Conservation (phyloP, 1,140 invertebrate species). For the Bombus haemorrhoidalis region DNA sequence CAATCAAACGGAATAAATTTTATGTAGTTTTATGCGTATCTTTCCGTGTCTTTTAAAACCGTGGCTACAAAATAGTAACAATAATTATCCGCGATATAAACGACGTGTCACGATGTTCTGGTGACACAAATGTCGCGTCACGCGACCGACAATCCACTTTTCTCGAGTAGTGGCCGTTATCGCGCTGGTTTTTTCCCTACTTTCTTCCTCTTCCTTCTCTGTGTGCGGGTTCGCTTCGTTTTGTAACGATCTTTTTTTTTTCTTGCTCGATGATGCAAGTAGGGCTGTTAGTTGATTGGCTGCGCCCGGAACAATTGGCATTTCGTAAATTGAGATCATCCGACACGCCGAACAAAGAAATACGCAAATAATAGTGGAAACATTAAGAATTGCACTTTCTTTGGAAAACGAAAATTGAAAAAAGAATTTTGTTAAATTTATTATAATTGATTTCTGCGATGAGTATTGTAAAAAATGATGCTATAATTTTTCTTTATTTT, state of each 20-base stretch:
- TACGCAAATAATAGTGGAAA: neutral
- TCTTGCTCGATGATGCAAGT: neutral
- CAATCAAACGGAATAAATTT: neutral
- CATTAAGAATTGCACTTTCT: neutral
- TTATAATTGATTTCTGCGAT: too few species aligned
- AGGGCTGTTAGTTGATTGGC: constrained; percentile 18
- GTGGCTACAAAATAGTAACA: neutral
- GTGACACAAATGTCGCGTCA: constrained; percentile 51
- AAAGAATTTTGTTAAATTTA: neutral
- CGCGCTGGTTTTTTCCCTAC: neutral
- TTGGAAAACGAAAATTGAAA: neutral
- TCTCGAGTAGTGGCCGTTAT: constrained; percentile 24
- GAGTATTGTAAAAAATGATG: too few species aligned
- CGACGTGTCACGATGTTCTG: constrained; percentile 25
- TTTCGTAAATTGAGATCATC: neutral
- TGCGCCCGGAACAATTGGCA: neutral
- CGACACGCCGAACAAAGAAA: too few species aligned
- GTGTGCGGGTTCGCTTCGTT: neutral
- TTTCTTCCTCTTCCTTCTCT: neutral
- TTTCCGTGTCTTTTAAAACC: neutral
- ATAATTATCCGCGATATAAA: constrained; percentile 45
- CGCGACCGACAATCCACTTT: constrained; percentile 43
- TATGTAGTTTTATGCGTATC: neutral
- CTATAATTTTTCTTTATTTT: too few species aligned
- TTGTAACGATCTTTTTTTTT: neutral